Evolutionary conservation across 2,113 vertebrate species (phyloP).

Genomic region (Pelobates fuscus): DNA sequence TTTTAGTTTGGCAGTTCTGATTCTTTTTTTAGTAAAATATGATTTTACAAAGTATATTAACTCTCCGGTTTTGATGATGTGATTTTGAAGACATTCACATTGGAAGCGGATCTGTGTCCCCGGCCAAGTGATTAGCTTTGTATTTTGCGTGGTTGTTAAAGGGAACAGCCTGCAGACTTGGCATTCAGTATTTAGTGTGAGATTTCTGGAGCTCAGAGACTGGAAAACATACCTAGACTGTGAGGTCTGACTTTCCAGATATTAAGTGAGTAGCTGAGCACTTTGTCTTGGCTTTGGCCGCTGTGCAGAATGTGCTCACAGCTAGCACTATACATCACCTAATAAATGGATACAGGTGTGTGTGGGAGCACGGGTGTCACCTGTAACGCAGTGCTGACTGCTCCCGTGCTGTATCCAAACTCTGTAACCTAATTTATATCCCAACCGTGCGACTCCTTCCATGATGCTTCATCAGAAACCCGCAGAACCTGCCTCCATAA

Average conservation of each 20-base stretch:
- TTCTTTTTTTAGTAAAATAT: neutral
- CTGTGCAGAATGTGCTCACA: neutral
- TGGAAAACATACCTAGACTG: constrained; percentile 4
- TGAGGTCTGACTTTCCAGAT: constrained; percentile 34
- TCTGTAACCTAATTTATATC: too few species aligned
- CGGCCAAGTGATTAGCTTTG: neutral
- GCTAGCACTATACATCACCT: too few species aligned
- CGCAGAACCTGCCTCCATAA: too few species aligned
- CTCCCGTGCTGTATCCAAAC: too few species aligned
- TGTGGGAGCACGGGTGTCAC: too few species aligned
- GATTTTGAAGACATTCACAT: constrained; percentile 1
- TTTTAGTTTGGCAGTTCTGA: neutral
- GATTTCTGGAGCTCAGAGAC: too few species aligned
- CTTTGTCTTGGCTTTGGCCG: neutral
- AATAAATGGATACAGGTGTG: too few species aligned
- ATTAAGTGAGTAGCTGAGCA: neutral
- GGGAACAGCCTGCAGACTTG: neutral
- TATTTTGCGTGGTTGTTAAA: neutral
- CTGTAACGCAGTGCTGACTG: too few species aligned
- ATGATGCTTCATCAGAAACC: too few species aligned
- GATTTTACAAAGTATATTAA: neutral
- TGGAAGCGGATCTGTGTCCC: neutral
- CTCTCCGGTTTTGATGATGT: constrained; percentile 3
- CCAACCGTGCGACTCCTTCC: too few species aligned
- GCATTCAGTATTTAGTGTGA: constrained; percentile 1